Evolutionary conservation across 2,888 invertebrate genomes (phyloP).

Genomic region (Sinopyrophorus schimmeli): DNA sequence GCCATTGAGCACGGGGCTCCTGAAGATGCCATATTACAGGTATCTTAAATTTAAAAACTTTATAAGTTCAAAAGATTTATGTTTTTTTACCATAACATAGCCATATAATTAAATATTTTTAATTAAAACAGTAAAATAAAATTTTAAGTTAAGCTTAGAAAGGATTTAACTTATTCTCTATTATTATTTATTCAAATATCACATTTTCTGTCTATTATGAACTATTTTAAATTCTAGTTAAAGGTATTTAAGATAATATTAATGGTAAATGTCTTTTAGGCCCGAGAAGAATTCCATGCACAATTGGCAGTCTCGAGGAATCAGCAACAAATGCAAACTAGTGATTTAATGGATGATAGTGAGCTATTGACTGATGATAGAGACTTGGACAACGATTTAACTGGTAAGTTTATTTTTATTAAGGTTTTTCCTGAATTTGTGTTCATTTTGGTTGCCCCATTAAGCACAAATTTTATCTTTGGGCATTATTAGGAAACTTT

Average conservation of each 20-base stretch:
- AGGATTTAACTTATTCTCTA: conserved; percentile 2
- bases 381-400: conserved; percentile 84
- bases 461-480: not conserved
- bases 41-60: too few species aligned
- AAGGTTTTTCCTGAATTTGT: not conserved
- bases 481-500: too few species aligned
- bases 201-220: too few species aligned
- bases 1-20: conserved; percentile 82
- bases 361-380: conserved; percentile 89
- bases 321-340: conserved; percentile 73
- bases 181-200: too few species aligned
- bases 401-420: conserved; percentile 63
- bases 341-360: conserved; percentile 90
- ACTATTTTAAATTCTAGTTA: too few species aligned
- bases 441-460: not conserved
- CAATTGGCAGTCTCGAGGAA: conserved; percentile 80
- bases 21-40: conserved; percentile 91
- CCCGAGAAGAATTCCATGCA: conserved; percentile 92
- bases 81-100: too few species aligned
- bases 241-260: too few species aligned
- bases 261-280: conserved; percentile 57
- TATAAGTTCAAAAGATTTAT: too few species aligned
- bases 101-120: too few species aligned
- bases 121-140: too few species aligned
- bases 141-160: too few species aligned